A percentile compares a stretch with the other conserved stretches of the same genome.
These are phyloP conservation scores for Ammodytes marinus DNA, from an alignment of 2,113 vertebrate species.

Conservation along the genomic window DNA sequence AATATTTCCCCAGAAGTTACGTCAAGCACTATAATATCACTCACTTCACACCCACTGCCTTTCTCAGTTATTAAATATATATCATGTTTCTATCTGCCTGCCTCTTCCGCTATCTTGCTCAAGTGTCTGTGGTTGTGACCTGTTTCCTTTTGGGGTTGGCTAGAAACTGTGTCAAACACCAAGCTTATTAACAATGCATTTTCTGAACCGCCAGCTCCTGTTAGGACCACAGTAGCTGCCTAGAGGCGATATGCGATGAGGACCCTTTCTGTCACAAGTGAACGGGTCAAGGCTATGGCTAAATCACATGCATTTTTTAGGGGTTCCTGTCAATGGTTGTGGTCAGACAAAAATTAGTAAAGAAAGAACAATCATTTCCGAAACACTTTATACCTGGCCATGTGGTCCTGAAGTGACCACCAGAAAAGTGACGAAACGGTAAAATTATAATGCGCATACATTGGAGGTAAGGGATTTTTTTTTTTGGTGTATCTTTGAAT, in stretches of 20 bases:
- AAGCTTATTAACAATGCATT: conserved; percentile 74
- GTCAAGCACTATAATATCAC: background rate
- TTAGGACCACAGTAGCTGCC: conserved; percentile 57
- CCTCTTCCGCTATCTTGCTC: conserved; percentile 13
- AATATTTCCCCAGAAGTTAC: background rate
- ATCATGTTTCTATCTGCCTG: background rate
- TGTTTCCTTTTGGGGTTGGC: conserved; percentile 45
- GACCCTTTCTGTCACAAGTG: conserved; percentile 21
- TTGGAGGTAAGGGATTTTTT: background rate
- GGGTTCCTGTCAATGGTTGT: conserved; percentile 2
- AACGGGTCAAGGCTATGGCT: conserved; percentile 11
- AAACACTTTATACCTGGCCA: background rate
- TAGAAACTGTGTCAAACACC: conserved; percentile 73
- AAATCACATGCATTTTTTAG: background rate
- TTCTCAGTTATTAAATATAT: background rate
- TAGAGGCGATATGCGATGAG: conserved; percentile 30
- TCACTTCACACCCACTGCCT: background rate
- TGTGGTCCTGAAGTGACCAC: background rate
- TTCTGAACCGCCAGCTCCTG: conserved; percentile 55
- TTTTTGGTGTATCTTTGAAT: background rate
- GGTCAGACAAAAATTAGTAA: background rate
- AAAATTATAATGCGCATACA: background rate
- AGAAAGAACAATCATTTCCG: background rate
- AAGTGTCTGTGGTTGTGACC: conserved; percentile 57
- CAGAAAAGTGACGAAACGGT: background rate